Evolutionary conservation across 2,113 vertebrate genomes (phyloP).

Genomic region (Rhinoptilus africanus): DNA sequence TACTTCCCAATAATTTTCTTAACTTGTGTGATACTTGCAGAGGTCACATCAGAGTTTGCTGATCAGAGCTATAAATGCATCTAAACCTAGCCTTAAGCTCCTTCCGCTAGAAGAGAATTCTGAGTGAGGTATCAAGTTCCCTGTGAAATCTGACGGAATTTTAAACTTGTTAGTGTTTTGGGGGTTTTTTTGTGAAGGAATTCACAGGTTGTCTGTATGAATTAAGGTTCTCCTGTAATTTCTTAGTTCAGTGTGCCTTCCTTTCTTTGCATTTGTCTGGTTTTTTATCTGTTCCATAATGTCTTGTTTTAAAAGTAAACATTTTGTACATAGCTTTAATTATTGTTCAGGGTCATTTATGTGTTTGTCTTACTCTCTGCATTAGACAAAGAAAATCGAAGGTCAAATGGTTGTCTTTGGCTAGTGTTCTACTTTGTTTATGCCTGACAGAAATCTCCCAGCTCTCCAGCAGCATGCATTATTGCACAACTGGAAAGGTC

Average conservation of each 20-base stretch:
- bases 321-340: conserved; percentile 73
- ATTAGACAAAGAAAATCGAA: conserved; percentile 68
- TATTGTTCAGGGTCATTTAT: conserved; percentile 52
- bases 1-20: background rate
- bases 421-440: conserved; percentile 66
- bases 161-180: conserved; percentile 6
- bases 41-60: background rate
- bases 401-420: conserved; percentile 69
- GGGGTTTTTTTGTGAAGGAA: conserved; percentile 33
- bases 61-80: conserved; percentile 23
- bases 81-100: conserved; percentile 64
- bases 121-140: conserved; percentile 10
- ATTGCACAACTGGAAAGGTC: conserved; percentile 65
- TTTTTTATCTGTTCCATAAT: conserved; percentile 26
- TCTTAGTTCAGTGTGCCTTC: conserved; percentile 47
- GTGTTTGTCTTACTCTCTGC: conserved; percentile 45
- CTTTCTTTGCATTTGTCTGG: conserved; percentile 54
- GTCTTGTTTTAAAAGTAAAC: conserved; percentile 57
- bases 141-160: conserved; percentile 34
- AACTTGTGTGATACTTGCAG: conserved; percentile 27
- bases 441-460: conserved; percentile 54
- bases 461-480: conserved; percentile 43
- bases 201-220: conserved; percentile 36
- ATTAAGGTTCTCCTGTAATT: conserved; percentile 58
- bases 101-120: conserved; percentile 35